These are phyloP conservation scores for Lucilia cuprina DNA, from an alignment of 1,140 invertebrate species.

Conservation along the genomic window DNA sequence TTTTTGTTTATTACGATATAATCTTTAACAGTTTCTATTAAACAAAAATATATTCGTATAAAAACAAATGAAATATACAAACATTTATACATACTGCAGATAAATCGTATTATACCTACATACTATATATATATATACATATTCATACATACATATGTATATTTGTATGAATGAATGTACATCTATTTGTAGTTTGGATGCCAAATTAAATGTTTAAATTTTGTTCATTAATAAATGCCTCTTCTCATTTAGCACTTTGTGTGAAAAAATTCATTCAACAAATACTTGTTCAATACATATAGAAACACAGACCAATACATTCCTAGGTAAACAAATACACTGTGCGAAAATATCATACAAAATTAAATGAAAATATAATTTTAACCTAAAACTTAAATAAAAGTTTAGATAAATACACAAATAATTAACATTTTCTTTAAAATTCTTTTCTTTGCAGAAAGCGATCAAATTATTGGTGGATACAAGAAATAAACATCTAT, in stretches of 20 bases:
- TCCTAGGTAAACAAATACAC: too few species aligned
- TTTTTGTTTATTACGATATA: background rate
- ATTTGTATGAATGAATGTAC: background rate
- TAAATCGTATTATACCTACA: too few species aligned
- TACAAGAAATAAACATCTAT: background rate
- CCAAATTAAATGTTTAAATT: slow-evolving; percentile 7
- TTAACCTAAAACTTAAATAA: too few species aligned
- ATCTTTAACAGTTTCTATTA: too few species aligned
- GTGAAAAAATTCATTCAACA: slow-evolving; percentile 7
- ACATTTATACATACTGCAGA: too few species aligned
- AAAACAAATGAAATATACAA: too few species aligned
- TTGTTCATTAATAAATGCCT: slow-evolving; percentile 33
- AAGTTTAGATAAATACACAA: too few species aligned
- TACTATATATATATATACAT: too few species aligned
- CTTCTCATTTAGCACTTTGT: background rate
- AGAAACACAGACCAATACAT: background rate
- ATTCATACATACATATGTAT: too few species aligned
- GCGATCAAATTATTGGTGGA: slow-evolving; percentile 13
- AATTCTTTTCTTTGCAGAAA: slow-evolving; percentile 36
- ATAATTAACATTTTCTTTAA: background rate
- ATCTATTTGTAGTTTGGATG: background rate
- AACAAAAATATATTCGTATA: too few species aligned
- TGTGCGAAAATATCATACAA: too few species aligned
- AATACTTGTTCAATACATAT: background rate
- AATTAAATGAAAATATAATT: too few species aligned